Conservation (phyloP, 2,113 vertebrate genomes). For the Halcyon malimbica region DNA sequence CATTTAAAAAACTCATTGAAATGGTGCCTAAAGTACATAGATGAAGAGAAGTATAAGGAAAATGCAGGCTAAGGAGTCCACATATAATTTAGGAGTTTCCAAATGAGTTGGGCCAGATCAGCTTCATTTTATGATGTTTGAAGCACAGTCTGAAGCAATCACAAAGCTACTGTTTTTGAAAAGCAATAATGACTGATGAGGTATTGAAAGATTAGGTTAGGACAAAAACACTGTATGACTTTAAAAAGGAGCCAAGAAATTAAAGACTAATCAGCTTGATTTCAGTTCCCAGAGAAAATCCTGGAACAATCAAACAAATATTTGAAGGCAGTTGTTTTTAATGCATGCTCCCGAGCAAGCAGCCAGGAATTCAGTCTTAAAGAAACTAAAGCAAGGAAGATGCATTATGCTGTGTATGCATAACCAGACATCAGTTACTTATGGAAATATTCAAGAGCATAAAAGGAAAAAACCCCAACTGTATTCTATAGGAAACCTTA, state of each 20-base stretch:
- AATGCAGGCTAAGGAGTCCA: background rate
- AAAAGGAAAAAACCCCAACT: background rate
- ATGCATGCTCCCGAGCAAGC: background rate
- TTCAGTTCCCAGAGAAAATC: background rate
- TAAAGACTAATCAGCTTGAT: background rate
- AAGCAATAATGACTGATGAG: background rate
- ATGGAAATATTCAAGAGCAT: background rate
- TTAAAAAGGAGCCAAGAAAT: background rate
- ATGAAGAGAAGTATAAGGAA: background rate
- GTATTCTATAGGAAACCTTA: background rate
- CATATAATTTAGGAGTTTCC: background rate
- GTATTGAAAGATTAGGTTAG: background rate
- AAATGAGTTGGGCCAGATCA: background rate
- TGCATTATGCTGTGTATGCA: fast-evolving
- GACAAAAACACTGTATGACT: background rate
- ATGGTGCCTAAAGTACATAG: background rate
- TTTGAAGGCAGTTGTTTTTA: background rate
- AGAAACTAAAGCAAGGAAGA: background rate
- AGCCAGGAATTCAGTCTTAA: background rate
- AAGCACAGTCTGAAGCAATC: background rate
- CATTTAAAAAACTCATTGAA: background rate
- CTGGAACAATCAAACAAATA: background rate
- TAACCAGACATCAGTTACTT: background rate
- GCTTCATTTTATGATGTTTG: background rate
- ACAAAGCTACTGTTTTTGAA: background rate